These are phyloP conservation scores for Acromyrmex charruanus DNA, from an alignment of 1,140 invertebrate species.

Conservation along the genomic window DNA sequence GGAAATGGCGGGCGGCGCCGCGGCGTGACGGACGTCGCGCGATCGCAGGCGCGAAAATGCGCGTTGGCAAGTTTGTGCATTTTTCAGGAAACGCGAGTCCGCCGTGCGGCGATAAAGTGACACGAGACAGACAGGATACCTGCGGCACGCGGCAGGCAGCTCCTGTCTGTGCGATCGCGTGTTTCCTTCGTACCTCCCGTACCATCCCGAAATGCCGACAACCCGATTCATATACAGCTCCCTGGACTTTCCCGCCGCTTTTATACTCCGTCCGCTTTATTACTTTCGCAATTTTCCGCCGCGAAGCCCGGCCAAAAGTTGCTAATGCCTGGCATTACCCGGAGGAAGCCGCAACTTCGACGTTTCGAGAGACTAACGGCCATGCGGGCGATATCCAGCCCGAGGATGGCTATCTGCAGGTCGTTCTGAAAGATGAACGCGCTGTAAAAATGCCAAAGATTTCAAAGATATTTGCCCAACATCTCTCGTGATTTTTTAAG, in stretches of 20 bases:
- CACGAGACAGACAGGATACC: slow-evolving; percentile 49
- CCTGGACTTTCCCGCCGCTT: background rate
- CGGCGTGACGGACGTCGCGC: slow-evolving; percentile 36
- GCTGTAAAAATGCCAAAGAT: background rate
- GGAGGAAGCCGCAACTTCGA: slow-evolving; percentile 47
- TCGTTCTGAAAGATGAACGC: slow-evolving; percentile 37
- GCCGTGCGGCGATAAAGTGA: slow-evolving; percentile 39
- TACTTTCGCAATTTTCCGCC: slow-evolving; percentile 61
- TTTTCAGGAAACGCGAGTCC: slow-evolving; percentile 59
- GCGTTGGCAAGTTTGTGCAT: slow-evolving; percentile 53
- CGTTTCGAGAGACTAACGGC: slow-evolving; percentile 58
- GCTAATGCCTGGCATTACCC: slow-evolving; percentile 54
- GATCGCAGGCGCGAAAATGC: slow-evolving; percentile 53
- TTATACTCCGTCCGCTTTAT: slow-evolving; percentile 33
- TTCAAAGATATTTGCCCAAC: background rate
- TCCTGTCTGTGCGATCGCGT: slow-evolving; percentile 31
- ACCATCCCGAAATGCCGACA: slow-evolving; percentile 41
- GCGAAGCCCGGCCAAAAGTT: slow-evolving; percentile 38
- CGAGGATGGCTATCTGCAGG: slow-evolving; percentile 35
- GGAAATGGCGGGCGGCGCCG: slow-evolving; percentile 38
- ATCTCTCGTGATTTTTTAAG: slow-evolving; percentile 1
- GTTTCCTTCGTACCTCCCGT: background rate
- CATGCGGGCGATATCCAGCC: slow-evolving; percentile 46
- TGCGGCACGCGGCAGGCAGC: slow-evolving; percentile 18
- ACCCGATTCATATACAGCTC: slow-evolving; percentile 31